Conservation (phyloP, 2,113 vertebrate species). For the Sinocyclocheilus maitianheensis region DNA sequence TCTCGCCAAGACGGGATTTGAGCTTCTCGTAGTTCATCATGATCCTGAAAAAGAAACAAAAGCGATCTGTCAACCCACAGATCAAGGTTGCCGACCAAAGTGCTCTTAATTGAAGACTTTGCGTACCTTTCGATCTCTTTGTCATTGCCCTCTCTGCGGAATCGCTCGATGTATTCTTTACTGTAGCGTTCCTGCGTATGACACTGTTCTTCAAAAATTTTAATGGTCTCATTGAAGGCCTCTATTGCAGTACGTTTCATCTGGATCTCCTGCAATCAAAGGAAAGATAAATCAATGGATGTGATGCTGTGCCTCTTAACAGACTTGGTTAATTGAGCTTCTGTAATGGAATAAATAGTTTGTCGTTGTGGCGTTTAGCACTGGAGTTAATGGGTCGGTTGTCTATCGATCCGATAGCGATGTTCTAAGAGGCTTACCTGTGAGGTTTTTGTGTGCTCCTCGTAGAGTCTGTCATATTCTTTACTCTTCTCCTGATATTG, state of each 20-base stretch:
- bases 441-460: slow-evolving; percentile 93
- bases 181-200: slow-evolving; percentile 92
- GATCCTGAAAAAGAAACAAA: slow-evolving; percentile 72
- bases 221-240: slow-evolving; percentile 98
- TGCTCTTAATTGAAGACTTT: background rate
- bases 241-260: slow-evolving; percentile 98
- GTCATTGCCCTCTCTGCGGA: slow-evolving; percentile 88
- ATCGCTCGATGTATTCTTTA: slow-evolving; percentile 91
- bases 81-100: background rate
- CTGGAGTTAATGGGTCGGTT: background rate
- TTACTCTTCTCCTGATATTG: slow-evolving; percentile 97
- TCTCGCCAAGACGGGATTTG: slow-evolving; percentile 93
- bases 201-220: slow-evolving; percentile 98
- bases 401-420: background rate
- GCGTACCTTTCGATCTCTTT: slow-evolving; percentile 88
- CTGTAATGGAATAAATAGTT: background rate
- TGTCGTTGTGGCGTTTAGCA: background rate
- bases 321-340: slow-evolving; percentile 81
- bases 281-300: slow-evolving; percentile 36
- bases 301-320: background rate
- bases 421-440: slow-evolving; percentile 78
- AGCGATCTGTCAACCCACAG: background rate
- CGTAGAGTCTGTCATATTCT: slow-evolving; percentile 92
- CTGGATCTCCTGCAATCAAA: slow-evolving; percentile 88
- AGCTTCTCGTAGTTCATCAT: slow-evolving; percentile 95